Conservation (phyloP, 2,113 vertebrate species). For the Rafetus swinhoei region DNA sequence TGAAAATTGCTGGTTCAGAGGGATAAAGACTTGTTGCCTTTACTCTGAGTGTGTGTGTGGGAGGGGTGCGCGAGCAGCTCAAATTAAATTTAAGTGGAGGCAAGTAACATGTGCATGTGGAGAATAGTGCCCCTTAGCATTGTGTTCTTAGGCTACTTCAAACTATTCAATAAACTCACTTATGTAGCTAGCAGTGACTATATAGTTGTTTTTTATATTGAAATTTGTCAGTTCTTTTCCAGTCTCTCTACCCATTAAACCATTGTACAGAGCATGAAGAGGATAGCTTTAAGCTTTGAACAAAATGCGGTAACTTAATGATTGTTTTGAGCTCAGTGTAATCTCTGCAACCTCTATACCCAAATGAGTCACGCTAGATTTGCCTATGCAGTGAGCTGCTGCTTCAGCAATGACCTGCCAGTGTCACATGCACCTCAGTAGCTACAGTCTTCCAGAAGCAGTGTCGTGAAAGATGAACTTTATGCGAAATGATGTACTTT, state of each 20-base stretch:
- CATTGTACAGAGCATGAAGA: neutral
- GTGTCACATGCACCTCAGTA: neutral
- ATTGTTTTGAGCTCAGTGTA: neutral
- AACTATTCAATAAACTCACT: neutral
- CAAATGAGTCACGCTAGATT: neutral
- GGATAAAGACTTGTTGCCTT: neutral
- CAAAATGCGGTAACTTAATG: neutral
- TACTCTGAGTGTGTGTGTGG: neutral
- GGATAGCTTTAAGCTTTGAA: neutral
- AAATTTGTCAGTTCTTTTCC: neutral
- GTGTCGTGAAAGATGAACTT: neutral
- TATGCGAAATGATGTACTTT: rapidly evolving
- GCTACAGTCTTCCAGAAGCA: rapidly evolving
- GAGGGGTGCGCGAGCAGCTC: neutral
- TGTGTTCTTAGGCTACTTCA: neutral
- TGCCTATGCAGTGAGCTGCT: neutral
- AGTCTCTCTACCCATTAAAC: neutral
- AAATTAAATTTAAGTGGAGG: neutral
- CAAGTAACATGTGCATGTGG: neutral
- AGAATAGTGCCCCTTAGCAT: neutral
- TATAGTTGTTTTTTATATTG: rapidly evolving
- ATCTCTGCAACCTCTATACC: neutral
- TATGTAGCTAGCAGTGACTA: neutral
- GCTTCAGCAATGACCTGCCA: neutral
- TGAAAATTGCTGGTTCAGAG: neutral